Conservation (phyloP, 2,797 vertebrate genomes). For the Tadarida brasiliensis region DNA sequence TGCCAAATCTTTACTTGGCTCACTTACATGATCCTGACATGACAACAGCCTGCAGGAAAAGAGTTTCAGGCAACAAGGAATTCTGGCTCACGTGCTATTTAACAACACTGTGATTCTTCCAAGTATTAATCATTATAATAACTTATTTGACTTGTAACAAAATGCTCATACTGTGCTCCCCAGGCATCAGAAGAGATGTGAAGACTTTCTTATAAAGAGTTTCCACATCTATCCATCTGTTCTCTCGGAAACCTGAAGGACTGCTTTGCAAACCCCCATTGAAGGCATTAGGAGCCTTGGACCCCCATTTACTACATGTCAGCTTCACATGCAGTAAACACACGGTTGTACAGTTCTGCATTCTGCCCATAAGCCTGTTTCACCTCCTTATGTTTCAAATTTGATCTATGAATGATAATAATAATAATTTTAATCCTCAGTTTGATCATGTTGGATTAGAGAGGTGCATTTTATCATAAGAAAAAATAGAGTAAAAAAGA, state of each 20-base stretch:
- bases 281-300: neutral
- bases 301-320: neutral
- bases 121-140: neutral
- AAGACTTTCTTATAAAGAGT: neutral
- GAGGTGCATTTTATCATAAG: neutral
- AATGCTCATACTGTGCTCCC: neutral
- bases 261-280: neutral
- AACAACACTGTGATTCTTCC: neutral
- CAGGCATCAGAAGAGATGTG: neutral
- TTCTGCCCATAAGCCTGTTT: neutral
- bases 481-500: slow-evolving; percentile 31
- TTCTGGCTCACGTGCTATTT: neutral
- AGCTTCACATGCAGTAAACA: neutral
- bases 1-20: neutral
- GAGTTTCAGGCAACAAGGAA: neutral
- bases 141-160: neutral
- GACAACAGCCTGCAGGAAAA: neutral
- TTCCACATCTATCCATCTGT: neutral
- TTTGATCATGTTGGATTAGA: slow-evolving; percentile 19
- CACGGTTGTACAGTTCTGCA: neutral
- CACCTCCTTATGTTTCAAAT: neutral
- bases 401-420: neutral
- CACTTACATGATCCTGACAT: neutral
- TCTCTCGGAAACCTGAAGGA: neutral
- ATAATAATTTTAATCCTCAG: neutral